These are phyloP conservation scores for Beroe forskalii DNA, from an alignment of 37 sponge, comb jelly and placozoan species.

Conservation along the genomic window DNA sequence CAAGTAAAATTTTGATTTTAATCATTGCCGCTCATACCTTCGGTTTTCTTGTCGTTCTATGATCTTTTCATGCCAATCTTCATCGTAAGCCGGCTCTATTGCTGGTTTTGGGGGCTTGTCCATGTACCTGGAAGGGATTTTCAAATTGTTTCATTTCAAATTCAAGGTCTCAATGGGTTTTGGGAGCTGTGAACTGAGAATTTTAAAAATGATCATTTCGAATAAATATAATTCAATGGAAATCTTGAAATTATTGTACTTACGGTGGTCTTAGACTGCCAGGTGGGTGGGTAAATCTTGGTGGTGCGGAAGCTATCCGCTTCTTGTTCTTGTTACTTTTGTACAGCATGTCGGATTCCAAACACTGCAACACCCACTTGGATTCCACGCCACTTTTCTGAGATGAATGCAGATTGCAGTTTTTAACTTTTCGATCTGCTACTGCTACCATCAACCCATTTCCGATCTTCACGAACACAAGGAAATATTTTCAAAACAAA, in stretches of 20 bases:
- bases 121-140: conserved; percentile 10
- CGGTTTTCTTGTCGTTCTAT: neutral
- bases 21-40: neutral
- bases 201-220: no score
- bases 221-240: no score
- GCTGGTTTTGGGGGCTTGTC: conserved; percentile 11
- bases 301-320: conserved; percentile 10
- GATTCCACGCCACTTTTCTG: conserved; percentile 20
- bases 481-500: no score
- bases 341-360: neutral
- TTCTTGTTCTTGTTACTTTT: neutral
- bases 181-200: no score
- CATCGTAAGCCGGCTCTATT: conserved; percentile 15
- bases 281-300: conserved; percentile 1
- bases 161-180: neutral
- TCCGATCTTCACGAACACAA: no score
- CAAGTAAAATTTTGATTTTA: no score
- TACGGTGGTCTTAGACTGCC: conserved; percentile 34
- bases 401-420: no score
- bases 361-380: conserved; percentile 43
- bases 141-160: neutral
- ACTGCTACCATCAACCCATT: no score
- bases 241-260: neutral
- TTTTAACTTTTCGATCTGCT: no score
- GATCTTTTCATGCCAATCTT: conserved; percentile 17